Evolutionary conservation across 2,113 vertebrate species (phyloP).

Genomic region (Trichomycterus rosablanca): DNA sequence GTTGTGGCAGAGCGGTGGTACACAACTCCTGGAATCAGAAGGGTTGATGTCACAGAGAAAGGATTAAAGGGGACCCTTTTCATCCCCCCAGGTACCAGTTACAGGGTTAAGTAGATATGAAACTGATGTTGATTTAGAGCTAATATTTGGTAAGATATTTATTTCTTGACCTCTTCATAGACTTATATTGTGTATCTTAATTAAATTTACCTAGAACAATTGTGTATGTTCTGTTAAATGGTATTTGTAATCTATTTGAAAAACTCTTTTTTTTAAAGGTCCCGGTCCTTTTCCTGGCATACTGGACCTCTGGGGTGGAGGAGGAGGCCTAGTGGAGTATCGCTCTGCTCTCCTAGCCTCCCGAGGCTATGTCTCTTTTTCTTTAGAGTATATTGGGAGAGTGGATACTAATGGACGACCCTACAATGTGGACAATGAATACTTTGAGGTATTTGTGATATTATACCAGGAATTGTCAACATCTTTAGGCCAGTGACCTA

Average conservation of each 20-base stretch:
- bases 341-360: slow-evolving; percentile 66
- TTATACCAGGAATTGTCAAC: background rate
- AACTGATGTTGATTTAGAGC: background rate
- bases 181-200: too few relatives aligned
- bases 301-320: slow-evolving; percentile 69
- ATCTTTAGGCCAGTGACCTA: background rate
- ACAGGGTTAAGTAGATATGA: background rate
- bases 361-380: slow-evolving; percentile 58
- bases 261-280: slow-evolving; percentile 48
- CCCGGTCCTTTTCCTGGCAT: slow-evolving; percentile 67
- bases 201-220: too few relatives aligned
- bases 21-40: slow-evolving; percentile 57
- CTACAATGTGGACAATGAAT: slow-evolving; percentile 46
- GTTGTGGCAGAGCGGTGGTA: slow-evolving; percentile 63
- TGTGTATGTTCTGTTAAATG: too few relatives aligned
- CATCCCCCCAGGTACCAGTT: slow-evolving; percentile 60
- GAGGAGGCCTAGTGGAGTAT: slow-evolving; percentile 65
- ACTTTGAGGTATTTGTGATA: slow-evolving; percentile 63
- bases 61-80: slow-evolving; percentile 58
- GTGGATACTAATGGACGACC: slow-evolving; percentile 30
- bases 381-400: slow-evolving; percentile 58
- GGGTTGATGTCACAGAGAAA: slow-evolving; percentile 50
- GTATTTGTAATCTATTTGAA: too few relatives aligned
- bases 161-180: too few relatives aligned
- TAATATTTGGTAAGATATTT: background rate